Conservation (phyloP, 2,888 invertebrate genomes). For the Drosophila testacea region DNA sequence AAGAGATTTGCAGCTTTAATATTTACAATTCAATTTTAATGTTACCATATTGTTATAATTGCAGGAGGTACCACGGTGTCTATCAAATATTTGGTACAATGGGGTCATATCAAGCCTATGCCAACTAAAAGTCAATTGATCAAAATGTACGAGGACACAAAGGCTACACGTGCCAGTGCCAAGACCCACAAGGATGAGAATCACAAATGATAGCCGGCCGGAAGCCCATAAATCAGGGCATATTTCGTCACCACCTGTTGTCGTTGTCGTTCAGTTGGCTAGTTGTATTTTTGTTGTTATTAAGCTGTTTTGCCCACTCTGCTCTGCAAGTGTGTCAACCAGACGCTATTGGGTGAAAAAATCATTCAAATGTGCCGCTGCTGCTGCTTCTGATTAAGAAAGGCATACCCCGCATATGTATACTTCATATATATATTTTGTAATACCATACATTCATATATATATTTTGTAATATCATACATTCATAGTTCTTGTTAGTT, state of each 20-base stretch:
- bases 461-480: conserved; percentile 34
- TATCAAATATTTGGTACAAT: conserved; percentile 91
- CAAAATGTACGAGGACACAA: conserved; percentile 87
- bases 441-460: conserved; percentile 1
- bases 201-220: conserved; percentile 60
- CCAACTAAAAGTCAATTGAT: conserved; percentile 89
- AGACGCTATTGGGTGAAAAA: conserved; percentile 21
- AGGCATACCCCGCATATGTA: conserved; percentile 6
- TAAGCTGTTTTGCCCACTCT: conserved; percentile 47
- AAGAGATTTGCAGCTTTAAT: too few relatives aligned
- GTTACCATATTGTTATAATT: conserved; percentile 1
- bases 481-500: conserved; percentile 48
- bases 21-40: too few relatives aligned
- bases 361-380: conserved; percentile 11
- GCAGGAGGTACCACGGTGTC: conserved; percentile 93
- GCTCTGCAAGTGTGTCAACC: conserved; percentile 23
- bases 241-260: conserved; percentile 29
- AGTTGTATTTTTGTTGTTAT: conserved; percentile 55
- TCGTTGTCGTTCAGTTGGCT: conserved; percentile 51
- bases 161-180: conserved; percentile 77
- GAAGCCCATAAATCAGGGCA: conserved; percentile 9
- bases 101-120: conserved; percentile 94
- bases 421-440: conserved; percentile 28
- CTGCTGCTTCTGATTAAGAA: conserved; percentile 5
- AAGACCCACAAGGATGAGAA: conserved; percentile 65